Conservation (phyloP, 35 echinoderm and acorn worm species). For the Eucidaris tribuloides region DNA sequence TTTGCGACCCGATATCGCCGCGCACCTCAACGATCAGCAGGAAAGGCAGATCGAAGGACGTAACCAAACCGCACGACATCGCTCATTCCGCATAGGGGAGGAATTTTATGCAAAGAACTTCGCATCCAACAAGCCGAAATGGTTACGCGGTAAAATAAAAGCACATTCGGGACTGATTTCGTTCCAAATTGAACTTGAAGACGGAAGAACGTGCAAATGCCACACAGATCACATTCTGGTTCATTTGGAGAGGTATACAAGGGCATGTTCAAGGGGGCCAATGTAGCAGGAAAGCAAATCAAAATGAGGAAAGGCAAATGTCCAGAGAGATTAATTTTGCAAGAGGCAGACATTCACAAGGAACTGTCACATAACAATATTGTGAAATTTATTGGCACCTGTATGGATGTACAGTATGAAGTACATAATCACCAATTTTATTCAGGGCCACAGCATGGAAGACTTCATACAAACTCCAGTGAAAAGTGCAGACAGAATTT, state of each 20-base stretch:
- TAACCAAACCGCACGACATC: no score
- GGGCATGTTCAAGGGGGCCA: neutral
- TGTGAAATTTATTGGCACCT: neutral
- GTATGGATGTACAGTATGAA: neutral
- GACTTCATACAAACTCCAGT: neutral
- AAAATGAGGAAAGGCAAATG: neutral
- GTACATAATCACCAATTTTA: neutral
- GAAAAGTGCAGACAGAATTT: neutral
- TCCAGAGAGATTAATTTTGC: neutral
- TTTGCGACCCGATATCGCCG: no score
- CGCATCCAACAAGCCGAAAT: no score
- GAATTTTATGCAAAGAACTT: no score
- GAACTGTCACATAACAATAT: neutral
- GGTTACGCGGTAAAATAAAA: no score
- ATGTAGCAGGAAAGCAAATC: neutral
- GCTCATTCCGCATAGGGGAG: no score
- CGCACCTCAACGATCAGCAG: no score
- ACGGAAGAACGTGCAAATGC: neutral
- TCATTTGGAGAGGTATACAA: conserved; percentile 17
- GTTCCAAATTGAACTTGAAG: no score
- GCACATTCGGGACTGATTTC: no score
- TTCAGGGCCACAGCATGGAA: neutral
- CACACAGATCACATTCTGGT: neutral
- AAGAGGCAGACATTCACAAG: conserved; percentile 3
- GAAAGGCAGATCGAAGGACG: no score